Base-by-base conservation (phyloP, 1,140 invertebrate genomes). In the Drosophila mauritiana region DNA sequence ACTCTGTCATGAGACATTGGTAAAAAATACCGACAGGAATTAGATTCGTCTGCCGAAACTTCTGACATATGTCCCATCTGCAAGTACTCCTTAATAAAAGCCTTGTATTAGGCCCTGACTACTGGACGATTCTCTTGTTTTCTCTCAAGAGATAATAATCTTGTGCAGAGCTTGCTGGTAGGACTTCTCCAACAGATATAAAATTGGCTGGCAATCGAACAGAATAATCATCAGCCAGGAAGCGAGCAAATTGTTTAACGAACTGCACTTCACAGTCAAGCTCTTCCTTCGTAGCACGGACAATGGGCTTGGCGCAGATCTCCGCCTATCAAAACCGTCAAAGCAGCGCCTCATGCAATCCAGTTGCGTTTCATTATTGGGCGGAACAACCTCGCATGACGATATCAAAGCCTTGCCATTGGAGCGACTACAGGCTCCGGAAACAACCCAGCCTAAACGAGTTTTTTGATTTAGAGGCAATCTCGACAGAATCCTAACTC, bases 81-180 rank as follows among this genome's bases (percentile, higher is more conserved):
- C 20, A 22, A 22, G 20, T 22, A 22, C 20, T 22, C 2, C 20
- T 22, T 22, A 22, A 22, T 22, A 3, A 22, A 22, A 22, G 20
- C 20, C 20, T 22, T 22, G 20, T 22, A 22, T 22, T 17, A 17
- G 17, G 17, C 17, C 17, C 17, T 17, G 1, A 17, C 17, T 17
- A 17, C 17, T 17, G 17, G 17, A 17, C 17, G 17, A 17, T 17
- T 17, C 17, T 17, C 17, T 17, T 2, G 20, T 22, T 22, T 22
- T 22, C 20, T 22, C 3, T 22, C 20, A 22, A 48, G 22, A 22
- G 22, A 48, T 13, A 48, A 25, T n/a, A 49, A 49, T 31, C 22
- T 49, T 22, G 17, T 25, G 46, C n/a, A 27, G 15, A 27, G 46
- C 40, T 20, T 49, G 46, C 25, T 49, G 46, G 46, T 31, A 49